These are phyloP conservation scores for Akabosia matsudoensis DNA, from an alignment of 1,140 invertebrate species.

Conservation along the genomic window DNA sequence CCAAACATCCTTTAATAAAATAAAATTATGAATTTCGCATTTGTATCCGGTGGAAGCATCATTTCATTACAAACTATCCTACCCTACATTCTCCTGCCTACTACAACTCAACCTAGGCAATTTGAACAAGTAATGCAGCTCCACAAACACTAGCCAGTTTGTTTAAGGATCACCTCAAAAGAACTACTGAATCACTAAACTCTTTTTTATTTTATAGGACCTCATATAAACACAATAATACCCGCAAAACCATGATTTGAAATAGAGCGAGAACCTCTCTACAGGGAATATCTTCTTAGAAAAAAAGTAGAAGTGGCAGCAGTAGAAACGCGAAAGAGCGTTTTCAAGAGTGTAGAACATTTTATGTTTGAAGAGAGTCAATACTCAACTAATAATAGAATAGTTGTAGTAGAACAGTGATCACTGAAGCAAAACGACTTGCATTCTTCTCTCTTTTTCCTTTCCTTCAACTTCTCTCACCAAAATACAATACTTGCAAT, in stretches of 20 bases:
- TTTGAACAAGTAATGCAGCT: not conserved
- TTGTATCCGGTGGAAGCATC: too few species aligned
- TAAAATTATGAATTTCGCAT: too few species aligned
- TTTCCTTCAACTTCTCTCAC: not conserved
- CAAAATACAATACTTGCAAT: not conserved
- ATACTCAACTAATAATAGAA: not conserved
- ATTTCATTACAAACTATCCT: too few species aligned
- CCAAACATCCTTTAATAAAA: too few species aligned
- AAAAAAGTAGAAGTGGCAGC: not conserved
- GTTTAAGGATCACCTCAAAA: not conserved
- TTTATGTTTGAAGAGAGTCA: not conserved
- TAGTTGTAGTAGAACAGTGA: not conserved
- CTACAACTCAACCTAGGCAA: too few species aligned
- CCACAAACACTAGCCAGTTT: too few species aligned
- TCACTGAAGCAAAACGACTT: slow-evolving; percentile 2
- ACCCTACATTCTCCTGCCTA: too few species aligned
- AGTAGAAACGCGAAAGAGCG: too few species aligned
- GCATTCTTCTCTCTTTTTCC: not conserved
- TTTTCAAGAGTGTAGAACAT: not conserved
- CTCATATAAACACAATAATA: too few species aligned
- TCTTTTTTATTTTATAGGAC: not conserved
- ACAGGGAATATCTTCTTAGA: not conserved
- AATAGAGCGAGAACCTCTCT: not conserved
- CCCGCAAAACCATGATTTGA: too few species aligned
- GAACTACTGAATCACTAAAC: not conserved